A percentile compares a stretch with the other conserved stretches of the same genome.
phyloP scores from a whole-genome alignment of 2,113 vertebrate genomes.

The Eidolon helvum region DNA sequence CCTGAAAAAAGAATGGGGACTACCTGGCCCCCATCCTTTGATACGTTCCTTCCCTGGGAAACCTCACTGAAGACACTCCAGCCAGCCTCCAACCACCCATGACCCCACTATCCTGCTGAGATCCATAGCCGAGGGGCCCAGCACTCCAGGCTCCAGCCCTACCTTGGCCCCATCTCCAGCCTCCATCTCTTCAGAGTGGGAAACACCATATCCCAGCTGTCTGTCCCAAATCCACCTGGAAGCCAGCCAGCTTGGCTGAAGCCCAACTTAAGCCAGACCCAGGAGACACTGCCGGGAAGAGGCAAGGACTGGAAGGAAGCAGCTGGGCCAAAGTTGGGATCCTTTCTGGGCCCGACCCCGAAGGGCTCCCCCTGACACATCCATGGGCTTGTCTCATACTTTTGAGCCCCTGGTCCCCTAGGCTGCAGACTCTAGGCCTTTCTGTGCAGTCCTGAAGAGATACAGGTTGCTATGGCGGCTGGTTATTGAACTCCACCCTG shows the following conservation, averaged over 20 bases:
- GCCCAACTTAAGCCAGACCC: constrained; percentile 61
- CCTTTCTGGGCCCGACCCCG: background rate
- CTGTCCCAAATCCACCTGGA: constrained; percentile 78
- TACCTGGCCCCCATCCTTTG: background rate
- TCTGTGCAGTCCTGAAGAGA: background rate
- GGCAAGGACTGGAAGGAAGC: constrained; percentile 53
- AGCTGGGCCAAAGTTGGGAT: background rate
- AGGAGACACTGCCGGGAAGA: constrained; percentile 72
- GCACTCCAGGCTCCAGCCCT: background rate
- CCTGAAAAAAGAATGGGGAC: background rate
- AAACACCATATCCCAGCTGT: constrained; percentile 75
- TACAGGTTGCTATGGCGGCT: constrained; percentile 16
- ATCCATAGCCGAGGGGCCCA: background rate
- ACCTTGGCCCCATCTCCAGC: constrained; percentile 9
- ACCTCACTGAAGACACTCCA: background rate
- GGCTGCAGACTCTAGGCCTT: background rate
- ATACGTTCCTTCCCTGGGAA: background rate
- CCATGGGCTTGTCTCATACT: background rate
- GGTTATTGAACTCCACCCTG: constrained; percentile 7
- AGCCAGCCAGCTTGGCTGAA: constrained; percentile 60
- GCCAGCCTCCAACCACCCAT: background rate
- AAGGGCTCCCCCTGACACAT: background rate
- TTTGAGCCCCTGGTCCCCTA: background rate
- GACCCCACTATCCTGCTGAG: background rate
- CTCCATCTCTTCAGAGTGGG: constrained; percentile 61